phyloP scores from a whole-genome alignment of 2,888 invertebrate genomes.

The Tetragnatha montana region DNA sequence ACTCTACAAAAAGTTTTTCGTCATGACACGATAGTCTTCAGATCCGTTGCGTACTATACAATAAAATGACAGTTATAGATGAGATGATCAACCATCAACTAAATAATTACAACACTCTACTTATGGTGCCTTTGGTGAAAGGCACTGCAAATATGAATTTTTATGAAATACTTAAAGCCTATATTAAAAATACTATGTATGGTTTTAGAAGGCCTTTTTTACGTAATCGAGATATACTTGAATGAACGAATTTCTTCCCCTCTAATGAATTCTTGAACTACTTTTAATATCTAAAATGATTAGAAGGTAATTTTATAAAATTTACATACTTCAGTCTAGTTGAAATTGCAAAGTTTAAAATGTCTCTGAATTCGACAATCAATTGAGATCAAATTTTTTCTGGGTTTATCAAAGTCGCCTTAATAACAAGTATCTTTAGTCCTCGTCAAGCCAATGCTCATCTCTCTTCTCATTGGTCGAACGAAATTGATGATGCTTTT shows the following conservation, averaged over 20 bases:
- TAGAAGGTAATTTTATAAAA: background rate
- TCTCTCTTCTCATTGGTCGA: too few species aligned
- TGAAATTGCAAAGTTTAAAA: background rate
- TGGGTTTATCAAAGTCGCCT: too few species aligned
- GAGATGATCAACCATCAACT: slow-evolving; percentile 2
- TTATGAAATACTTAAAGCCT: slow-evolving; percentile 38
- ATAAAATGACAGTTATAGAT: slow-evolving; percentile 17
- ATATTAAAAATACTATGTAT: slow-evolving; percentile 45
- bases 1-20: slow-evolving; percentile 5
- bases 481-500: too few species aligned
- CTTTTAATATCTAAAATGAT: background rate
- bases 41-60: slow-evolving; percentile 10
- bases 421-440: too few species aligned
- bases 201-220: slow-evolving; percentile 17
- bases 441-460: too few species aligned
- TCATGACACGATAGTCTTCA: background rate
- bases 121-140: slow-evolving; percentile 55
- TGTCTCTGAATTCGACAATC: background rate
- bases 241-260: background rate
- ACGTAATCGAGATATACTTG: slow-evolving; percentile 9
- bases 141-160: slow-evolving; percentile 65
- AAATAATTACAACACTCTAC: slow-evolving; percentile 36
- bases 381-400: too few species aligned
- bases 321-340: background rate
- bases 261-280: background rate